These are phyloP conservation scores for Dendrocincla tyrannina DNA, from an alignment of 2,797 vertebrate species.

Conservation along the genomic window DNA sequence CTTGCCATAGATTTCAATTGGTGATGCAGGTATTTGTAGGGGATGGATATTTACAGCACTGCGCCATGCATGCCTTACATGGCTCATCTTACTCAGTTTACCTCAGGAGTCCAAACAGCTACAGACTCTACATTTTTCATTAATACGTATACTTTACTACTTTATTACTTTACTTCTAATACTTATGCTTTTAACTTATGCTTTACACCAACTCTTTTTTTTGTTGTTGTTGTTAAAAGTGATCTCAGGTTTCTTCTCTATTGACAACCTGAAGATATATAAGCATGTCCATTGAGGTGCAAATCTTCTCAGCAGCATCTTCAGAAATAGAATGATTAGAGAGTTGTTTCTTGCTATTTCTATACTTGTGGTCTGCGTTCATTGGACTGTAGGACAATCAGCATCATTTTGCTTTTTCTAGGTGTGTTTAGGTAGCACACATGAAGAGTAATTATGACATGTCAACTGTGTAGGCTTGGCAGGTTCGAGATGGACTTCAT, in stretches of 20 bases:
- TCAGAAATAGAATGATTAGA: neutral
- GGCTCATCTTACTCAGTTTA: neutral
- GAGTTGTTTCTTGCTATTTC: neutral
- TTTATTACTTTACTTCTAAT: too few relatives aligned
- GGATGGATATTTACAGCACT: neutral
- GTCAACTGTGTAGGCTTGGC: neutral
- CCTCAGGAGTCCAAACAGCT: neutral
- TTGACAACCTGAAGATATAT: neutral
- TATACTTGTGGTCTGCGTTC: neutral
- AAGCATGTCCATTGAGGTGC: fast-evolving
- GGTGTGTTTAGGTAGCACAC: neutral
- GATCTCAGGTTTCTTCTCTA: neutral
- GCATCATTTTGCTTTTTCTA: neutral
- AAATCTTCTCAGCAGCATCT: neutral
- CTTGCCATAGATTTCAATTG: neutral
- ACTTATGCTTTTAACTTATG: neutral
- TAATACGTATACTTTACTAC: neutral
- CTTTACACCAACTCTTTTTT: neutral
- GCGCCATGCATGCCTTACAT: too few relatives aligned
- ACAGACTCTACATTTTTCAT: neutral
- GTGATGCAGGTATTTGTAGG: neutral
- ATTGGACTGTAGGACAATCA: neutral
- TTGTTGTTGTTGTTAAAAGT: neutral
- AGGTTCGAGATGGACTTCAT: neutral
- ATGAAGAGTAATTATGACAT: neutral